Evolutionary conservation across 2,113 vertebrate species (phyloP), one percentile per base, ranked within the genome.

Genomic region (Odocoileus virginianus): DNA sequence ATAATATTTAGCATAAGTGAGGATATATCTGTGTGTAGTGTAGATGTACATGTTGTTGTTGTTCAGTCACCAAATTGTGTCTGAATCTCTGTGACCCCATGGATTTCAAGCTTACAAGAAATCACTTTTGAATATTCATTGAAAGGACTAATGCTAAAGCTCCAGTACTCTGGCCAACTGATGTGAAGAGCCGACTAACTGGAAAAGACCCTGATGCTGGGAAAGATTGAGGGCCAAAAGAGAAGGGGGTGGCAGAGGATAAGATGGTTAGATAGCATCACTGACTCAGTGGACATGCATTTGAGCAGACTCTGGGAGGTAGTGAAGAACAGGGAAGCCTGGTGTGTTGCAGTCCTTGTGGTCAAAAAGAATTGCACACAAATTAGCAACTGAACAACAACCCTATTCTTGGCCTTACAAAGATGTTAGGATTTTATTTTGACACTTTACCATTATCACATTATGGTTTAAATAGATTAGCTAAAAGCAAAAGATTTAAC

Each of bases 341-440:
- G 23, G 71, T 6, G 3, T 76, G 43, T 40, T 76, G 40, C 40
- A 76, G 71, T 25, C 71, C 1, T 0, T 76, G 71, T 0, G 0
- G 23, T 76, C 71, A 43, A 25, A 76, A 76, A 43, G 71, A 76
- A 43, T 27, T 1, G 0, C 23, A 76, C 36, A 76, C 40, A 43
- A 43, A 27, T 76, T 43, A 43, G 23, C 71, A 43, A 76, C 71
- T 76, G 40, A 76, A 76, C 71, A 74, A 74, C 67, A 43, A 43
- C 15, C 50, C 45, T 92, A 3, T 64, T 92, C 43, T 85, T 92
- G 87, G 76, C 86, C n/a, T 94, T 74, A 93, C 61, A 91, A 76
- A 97, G 84, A 92, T 78, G n/a, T 50, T 54, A 91, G n/a, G 30
- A 94, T 97, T 98, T 98, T 95, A 79, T 60, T 92, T 89, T 91